Evolutionary conservation across 2,113 vertebrate species (phyloP).

Genomic region (Vidua macroura): DNA sequence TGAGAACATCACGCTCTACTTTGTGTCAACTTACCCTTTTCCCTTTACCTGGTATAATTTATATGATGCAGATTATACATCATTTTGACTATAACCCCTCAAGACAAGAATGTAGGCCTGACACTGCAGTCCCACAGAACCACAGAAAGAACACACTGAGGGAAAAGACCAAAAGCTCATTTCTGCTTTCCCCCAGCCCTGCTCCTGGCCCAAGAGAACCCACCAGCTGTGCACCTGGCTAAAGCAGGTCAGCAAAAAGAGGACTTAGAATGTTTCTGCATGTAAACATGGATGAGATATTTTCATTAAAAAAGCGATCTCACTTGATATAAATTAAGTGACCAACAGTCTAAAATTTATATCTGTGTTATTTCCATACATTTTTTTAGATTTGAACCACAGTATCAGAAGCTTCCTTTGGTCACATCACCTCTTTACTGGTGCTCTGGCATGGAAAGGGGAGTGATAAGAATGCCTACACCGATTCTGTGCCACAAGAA

Average conservation of each 20-base stretch:
- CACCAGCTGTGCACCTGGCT: not conserved
- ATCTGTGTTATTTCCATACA: not conserved
- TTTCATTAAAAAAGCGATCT: not conserved
- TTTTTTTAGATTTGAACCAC: not conserved
- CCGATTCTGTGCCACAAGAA: not conserved
- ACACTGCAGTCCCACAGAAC: not conserved
- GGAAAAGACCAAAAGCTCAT: not conserved
- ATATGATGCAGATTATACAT: not conserved
- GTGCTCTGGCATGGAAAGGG: not conserved
- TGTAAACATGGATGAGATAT: not conserved
- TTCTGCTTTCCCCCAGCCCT: not conserved
- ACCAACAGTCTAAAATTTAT: not conserved
- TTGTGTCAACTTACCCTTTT: not conserved
- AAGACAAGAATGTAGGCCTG: not conserved
- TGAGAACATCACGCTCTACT: not conserved
- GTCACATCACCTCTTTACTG: not conserved
- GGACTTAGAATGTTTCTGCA: not conserved
- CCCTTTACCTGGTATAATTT: not conserved
- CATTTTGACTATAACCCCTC: not conserved
- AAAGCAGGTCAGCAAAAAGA: not conserved
- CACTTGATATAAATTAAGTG: not conserved
- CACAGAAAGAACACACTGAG: not conserved
- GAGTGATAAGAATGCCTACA: not conserved
- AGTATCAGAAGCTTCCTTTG: not conserved
- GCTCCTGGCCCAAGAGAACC: not conserved